Conservation (phyloP, 2,797 vertebrate species). For the Alcedo quadribrachys region DNA sequence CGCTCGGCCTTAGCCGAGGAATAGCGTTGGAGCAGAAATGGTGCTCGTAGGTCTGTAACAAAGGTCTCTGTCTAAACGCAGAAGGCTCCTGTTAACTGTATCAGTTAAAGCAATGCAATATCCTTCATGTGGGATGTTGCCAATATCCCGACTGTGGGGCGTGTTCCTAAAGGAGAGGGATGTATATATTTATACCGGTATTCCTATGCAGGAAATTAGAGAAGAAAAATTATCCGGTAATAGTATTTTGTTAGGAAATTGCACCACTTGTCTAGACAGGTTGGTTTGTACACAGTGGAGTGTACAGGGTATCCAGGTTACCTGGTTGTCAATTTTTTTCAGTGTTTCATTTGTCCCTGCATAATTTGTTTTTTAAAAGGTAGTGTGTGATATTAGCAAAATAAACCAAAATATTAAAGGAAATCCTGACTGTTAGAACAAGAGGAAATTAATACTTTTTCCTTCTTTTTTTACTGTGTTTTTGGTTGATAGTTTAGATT, state of each 20-base stretch:
- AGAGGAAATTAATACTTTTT: background rate
- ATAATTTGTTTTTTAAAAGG: background rate
- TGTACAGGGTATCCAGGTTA: background rate
- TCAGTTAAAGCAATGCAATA: background rate
- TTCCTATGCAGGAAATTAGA: background rate
- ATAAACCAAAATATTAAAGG: background rate
- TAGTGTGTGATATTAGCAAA: background rate
- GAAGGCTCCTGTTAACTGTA: background rate
- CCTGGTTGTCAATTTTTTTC: background rate
- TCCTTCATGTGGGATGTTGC: background rate
- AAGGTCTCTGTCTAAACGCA: background rate
- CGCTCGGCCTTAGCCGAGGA: background rate
- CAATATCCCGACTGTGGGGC: accelerated
- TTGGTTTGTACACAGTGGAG: background rate
- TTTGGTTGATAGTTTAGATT: background rate
- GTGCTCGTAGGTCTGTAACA: background rate
- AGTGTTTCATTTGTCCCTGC: background rate
- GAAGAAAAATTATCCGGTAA: background rate
- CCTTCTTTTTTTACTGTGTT: background rate
- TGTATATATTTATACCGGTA: accelerated
- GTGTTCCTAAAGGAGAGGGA: accelerated
- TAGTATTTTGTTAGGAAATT: accelerated
- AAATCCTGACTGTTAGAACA: background rate
- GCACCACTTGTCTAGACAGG: background rate
- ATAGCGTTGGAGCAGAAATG: background rate